Base-by-base conservation (phyloP, 2,888 invertebrate genomes). In the Vannuccia rotundouncinata region DNA sequence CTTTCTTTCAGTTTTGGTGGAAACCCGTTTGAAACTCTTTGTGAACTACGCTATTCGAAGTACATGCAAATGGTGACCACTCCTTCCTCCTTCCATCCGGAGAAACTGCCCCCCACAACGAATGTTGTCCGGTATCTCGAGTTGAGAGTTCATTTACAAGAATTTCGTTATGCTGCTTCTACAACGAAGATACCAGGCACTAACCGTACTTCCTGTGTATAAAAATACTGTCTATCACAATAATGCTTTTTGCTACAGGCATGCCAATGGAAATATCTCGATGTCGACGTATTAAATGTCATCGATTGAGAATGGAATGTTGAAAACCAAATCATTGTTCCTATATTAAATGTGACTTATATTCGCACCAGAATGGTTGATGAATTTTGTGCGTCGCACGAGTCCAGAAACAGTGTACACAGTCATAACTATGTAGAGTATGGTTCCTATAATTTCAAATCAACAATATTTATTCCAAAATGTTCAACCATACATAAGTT, bases 141-240 rank as follows among this genome's bases (percentile, higher is more conserved):
- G 66, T 22, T 66, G 22, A 22, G 66, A 66, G 66, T 66, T 66
- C 25, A 66, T 66, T 66, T 66, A 66, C 22, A 66, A 22, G 66
- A 22, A 66, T 66, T 17, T 66, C 25, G 66, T 66, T 66, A 66
- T 66, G 25, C 25, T 66, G 25, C 25, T 66, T 66, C 66, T 66
- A 66, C 25, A 66, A n/a, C 66, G 66, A 22, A 66, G 66, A 66
- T 66, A 66, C 66, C 25, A 66, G 25, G 22, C 66, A 66, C 66
- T n/a, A 66, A 66, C 66, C 66, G 22, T 66, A 66, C 66, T n/a
- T 66, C 66, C 25, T 66, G 13, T 66, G 66, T 66, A 22, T 66
- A 66, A 66, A 66, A 66, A 66, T 66, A 66, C 2, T 5, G 22
- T 66, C 2, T 13, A 66, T 66, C 5, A 66, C 5, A 66, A 66